Conservation (phyloP, 2,113 vertebrate genomes). For the Mormyrus lacerda region DNA sequence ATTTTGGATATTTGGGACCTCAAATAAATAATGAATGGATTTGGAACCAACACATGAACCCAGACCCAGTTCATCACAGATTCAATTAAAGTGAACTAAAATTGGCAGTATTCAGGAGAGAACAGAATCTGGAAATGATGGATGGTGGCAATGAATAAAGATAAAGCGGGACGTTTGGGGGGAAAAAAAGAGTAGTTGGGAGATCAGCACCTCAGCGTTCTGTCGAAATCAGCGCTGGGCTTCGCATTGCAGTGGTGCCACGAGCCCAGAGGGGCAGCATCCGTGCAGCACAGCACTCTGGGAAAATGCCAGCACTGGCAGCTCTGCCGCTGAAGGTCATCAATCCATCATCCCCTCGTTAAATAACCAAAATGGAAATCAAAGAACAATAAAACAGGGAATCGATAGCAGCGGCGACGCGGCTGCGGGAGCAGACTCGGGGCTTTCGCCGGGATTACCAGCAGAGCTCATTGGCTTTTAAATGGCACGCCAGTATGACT, state of each 20-base stretch:
- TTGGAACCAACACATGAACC: background rate
- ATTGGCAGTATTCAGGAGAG: background rate
- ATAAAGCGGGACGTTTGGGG: background rate
- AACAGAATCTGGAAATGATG: background rate
- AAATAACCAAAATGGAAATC: constrained; percentile 66
- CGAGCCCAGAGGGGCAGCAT: constrained; percentile 3
- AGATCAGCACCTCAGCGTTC: background rate
- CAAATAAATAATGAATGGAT: background rate
- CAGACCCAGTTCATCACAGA: background rate
- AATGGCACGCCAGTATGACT: constrained; percentile 57
- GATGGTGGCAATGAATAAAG: background rate
- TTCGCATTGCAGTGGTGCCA: background rate
- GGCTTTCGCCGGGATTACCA: constrained; percentile 55
- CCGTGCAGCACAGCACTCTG: constrained; percentile 21
- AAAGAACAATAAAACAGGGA: constrained; percentile 61
- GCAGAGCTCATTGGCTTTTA: constrained; percentile 56
- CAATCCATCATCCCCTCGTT: constrained; percentile 63
- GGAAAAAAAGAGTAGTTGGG: background rate
- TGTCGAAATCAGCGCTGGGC: background rate
- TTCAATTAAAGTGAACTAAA: background rate
- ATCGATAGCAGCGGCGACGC: constrained; percentile 41
- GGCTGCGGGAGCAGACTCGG: constrained; percentile 47
- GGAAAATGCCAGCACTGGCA: constrained; percentile 48
- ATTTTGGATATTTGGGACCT: background rate
- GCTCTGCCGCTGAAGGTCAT: constrained; percentile 51